These are phyloP conservation scores for Gryllus longicercus DNA, from an alignment of 2,888 invertebrate species.

Conservation along the genomic window DNA sequence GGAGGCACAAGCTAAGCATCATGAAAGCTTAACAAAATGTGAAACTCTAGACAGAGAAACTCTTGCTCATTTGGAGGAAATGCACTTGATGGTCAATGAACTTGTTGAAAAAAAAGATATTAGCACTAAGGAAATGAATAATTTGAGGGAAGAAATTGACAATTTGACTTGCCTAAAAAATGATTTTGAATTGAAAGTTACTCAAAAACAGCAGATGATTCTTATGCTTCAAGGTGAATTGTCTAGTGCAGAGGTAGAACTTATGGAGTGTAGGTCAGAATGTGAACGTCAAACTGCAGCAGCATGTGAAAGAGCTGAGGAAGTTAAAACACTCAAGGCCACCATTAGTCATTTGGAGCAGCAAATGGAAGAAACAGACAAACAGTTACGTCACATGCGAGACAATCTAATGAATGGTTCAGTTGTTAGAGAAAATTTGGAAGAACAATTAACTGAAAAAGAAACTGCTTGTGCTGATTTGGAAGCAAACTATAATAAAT, in stretches of 20 bases:
- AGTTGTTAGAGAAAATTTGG: constrained; percentile 29
- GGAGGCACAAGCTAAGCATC: not conserved
- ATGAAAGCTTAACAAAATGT: not conserved
- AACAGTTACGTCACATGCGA: not conserved
- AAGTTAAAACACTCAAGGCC: not conserved
- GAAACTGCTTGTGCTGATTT: constrained; percentile 20
- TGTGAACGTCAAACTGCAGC: constrained; percentile 21
- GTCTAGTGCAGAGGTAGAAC: constrained; percentile 29
- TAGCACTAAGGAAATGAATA: not conserved
- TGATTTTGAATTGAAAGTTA: constrained; percentile 30
- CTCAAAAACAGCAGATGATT: constrained; percentile 32
- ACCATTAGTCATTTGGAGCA: not conserved
- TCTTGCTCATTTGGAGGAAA: not conserved
- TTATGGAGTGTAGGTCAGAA: constrained; percentile 30
- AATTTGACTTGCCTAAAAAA: not conserved
- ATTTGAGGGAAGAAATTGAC: constrained; percentile 2
- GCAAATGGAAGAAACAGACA: constrained; percentile 22
- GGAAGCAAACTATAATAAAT: constrained; percentile 21
- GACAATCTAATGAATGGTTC: constrained; percentile 28
- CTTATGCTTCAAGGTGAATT: constrained; percentile 32
- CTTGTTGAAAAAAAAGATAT: not conserved
- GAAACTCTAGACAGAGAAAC: not conserved
- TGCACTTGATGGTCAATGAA: not conserved
- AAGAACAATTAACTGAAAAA: constrained; percentile 23
- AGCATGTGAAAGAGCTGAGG: not conserved